Evolutionary conservation across 92 coral and sea anemone species (phyloP).

Genomic region (Diadumene lineata): DNA sequence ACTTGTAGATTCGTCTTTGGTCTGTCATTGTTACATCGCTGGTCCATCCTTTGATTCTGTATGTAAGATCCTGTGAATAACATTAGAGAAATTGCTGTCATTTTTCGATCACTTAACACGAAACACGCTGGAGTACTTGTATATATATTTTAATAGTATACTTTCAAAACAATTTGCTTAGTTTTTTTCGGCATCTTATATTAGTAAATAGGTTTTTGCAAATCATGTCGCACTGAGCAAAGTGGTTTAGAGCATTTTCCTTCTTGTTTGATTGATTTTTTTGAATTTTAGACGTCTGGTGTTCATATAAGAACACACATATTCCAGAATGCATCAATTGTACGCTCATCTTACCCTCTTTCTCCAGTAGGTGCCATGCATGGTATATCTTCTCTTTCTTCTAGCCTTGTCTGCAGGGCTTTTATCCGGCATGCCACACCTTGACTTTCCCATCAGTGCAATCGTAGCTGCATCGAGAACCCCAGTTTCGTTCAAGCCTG

Average conservation of each 20-base stretch:
- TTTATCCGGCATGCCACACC: slow-evolving; percentile 85
- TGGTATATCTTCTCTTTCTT: slow-evolving; percentile 72
- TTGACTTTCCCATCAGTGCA: slow-evolving; percentile 50
- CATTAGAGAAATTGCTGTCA: no score
- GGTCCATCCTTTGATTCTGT: slow-evolving; percentile 58
- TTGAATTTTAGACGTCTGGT: background rate
- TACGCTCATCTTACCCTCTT: slow-evolving; percentile 68
- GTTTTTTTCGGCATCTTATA: no score
- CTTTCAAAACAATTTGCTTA: no score
- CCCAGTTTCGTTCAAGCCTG: slow-evolving; percentile 76
- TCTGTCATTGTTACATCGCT: slow-evolving; percentile 51
- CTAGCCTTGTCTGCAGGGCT: slow-evolving; percentile 79
- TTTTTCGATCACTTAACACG: no score
- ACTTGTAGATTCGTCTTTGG: slow-evolving; percentile 55
- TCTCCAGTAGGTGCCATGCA: slow-evolving; percentile 78
- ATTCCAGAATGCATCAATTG: background rate
- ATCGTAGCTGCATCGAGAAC: slow-evolving; percentile 65
- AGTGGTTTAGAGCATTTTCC: no score
- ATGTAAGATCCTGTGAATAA: slow-evolving; percentile 58
- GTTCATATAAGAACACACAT: background rate
- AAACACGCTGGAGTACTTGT: no score
- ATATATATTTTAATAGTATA: no score
- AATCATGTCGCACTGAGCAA: no score
- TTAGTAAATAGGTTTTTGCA: no score
- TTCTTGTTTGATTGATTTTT: no score